Evolutionary conservation across 1,140 invertebrate genomes (phyloP).

Genomic region (Drosophila orena): DNA sequence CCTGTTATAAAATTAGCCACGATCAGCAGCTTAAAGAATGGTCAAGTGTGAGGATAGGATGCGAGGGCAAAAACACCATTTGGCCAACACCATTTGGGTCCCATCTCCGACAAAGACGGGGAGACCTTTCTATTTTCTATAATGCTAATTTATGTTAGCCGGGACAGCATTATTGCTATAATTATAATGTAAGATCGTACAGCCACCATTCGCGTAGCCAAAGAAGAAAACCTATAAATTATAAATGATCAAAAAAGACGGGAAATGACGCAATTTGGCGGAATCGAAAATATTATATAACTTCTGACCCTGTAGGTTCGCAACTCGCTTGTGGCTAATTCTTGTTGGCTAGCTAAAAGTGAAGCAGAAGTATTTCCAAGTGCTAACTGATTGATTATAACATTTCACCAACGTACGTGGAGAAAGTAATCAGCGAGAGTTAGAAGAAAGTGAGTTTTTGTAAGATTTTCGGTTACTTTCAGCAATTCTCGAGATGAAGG

Average conservation of each 20-base stretch:
- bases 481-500: too few relatives aligned
- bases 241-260: constrained; percentile 41
- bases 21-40: constrained; percentile 49
- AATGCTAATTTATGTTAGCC: constrained; percentile 62
- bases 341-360: not conserved
- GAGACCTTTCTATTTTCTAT: constrained; percentile 68
- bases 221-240: constrained; percentile 47
- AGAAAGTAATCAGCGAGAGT: constrained; percentile 10
- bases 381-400: constrained; percentile 27
- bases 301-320: constrained; percentile 39
- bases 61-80: constrained; percentile 70
- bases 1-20: constrained; percentile 61
- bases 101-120: constrained; percentile 27
- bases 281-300: constrained; percentile 27
- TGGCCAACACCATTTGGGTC: constrained; percentile 24
- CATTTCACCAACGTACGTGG: not conserved
- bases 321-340: not conserved
- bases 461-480: too few relatives aligned
- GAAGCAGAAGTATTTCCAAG: not conserved
- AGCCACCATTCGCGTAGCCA: constrained; percentile 7
- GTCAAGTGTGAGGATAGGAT: constrained; percentile 27
- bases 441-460: constrained; percentile 11
- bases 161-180: constrained; percentile 66
- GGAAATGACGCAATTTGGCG: constrained; percentile 44
- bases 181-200: constrained; percentile 53